Base-by-base conservation (phyloP, 2,888 invertebrate species). In the Ophion ventricosus region DNA sequence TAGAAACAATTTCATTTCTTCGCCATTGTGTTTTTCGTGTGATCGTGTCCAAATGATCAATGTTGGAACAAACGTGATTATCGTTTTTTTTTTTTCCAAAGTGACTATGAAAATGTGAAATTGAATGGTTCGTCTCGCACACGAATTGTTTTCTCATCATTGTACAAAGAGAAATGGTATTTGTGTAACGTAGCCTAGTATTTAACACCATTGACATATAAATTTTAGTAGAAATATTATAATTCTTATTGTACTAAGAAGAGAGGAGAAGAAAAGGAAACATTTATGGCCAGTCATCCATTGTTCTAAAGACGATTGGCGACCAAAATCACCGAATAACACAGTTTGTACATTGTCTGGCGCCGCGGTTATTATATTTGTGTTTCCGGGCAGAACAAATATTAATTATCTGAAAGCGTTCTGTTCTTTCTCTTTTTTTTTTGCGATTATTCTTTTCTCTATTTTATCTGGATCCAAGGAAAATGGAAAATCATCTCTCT, bases 141-240 rank as follows among this genome's bases (percentile, higher is more conserved):
- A 57, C 66, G 77, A 63, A 84, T 57, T 72, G 54, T 66, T 57
- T 35, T 66, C 63, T 43, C 69, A 91, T 64, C 88, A 91, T 92
- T 93, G 92, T 93, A 92, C 90, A 93, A 63, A 63, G 40, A 75
- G 54, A 63, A 75, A 89, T 89, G 89, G 88, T 90, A 90, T 91
- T 92, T 90, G 90, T 92, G 90, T 91, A 86, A 91, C 89, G 89
- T 91, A 90, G 89, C 79, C 84, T 92, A 93, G 91, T 93, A 92
- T 93, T 92, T 92, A 92, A 92, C 89, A 88, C 87, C 87, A 88
- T 82, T 87, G 87, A 87, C 87, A 88, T 86, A 81, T 86, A 87
- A 84, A 88, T 78, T 89, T 89, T 90, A 87, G 87, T 88, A 85
- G 87, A 69, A 78, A 77, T 83, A 88, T 87, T 88, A 88, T 89